phyloP scores from a whole-genome alignment of 1,140 invertebrate genomes.

The Megathymus violae region DNA sequence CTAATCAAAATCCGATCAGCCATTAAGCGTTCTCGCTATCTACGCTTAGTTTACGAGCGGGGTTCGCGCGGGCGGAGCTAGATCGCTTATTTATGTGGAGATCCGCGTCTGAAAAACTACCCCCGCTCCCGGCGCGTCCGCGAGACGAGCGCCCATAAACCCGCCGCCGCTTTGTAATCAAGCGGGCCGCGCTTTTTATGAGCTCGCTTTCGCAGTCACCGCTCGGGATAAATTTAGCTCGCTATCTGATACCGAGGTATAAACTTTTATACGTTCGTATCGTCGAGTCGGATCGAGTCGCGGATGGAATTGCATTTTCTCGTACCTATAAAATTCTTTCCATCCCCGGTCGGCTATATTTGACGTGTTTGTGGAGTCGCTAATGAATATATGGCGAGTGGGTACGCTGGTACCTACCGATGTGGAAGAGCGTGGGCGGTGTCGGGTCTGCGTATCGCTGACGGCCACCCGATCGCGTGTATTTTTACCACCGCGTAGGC shows the following conservation, averaged over 20 bases:
- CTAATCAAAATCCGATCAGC: slow-evolving; percentile 83
- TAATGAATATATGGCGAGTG: slow-evolving; percentile 44
- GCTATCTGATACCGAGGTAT: slow-evolving; percentile 65
- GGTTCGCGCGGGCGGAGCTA: slow-evolving; percentile 45
- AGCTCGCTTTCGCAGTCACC: slow-evolving; percentile 64
- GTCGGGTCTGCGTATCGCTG: slow-evolving; percentile 46
- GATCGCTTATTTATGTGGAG: slow-evolving; percentile 79
- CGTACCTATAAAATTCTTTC: slow-evolving; percentile 36
- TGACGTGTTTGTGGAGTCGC: slow-evolving; percentile 39
- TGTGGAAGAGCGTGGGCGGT: slow-evolving; percentile 47
- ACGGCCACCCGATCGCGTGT: slow-evolving; percentile 56
- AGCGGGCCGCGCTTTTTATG: slow-evolving; percentile 75
- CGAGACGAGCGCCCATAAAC: slow-evolving; percentile 56
- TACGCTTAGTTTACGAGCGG: slow-evolving; percentile 79
- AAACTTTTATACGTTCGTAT: slow-evolving; percentile 50
- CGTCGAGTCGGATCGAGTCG: slow-evolving; percentile 32
- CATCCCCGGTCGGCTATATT: slow-evolving; percentile 47
- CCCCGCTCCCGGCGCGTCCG: slow-evolving; percentile 47
- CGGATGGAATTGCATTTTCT: slow-evolving; percentile 45
- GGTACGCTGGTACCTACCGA: slow-evolving; percentile 29
- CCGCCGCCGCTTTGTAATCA: slow-evolving; percentile 74
- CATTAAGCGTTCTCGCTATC: slow-evolving; percentile 82
- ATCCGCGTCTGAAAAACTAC: slow-evolving; percentile 74
- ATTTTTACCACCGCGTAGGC: slow-evolving; percentile 62
- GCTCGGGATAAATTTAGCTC: slow-evolving; percentile 69